Evolutionary conservation across 2,113 vertebrate species (phyloP).

Genomic region (Microcebus murinus): DNA sequence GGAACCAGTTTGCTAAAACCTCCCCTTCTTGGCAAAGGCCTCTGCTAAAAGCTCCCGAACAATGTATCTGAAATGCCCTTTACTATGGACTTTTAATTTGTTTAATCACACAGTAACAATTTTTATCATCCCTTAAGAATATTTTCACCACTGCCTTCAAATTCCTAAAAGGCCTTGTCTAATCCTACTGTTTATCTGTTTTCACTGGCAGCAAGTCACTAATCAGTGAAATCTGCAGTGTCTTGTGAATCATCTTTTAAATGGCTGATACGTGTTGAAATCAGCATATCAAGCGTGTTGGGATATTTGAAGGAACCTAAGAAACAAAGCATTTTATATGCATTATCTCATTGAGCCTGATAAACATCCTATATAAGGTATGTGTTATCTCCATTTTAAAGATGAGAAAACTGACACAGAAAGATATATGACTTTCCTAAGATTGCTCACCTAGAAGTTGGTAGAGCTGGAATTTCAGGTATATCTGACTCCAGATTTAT

Average conservation of each 20-base stretch:
- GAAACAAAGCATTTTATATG: not conserved
- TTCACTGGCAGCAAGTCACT: not conserved
- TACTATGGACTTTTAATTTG: not conserved
- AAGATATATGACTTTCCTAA: not conserved
- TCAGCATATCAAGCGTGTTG: not conserved
- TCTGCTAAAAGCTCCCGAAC: not conserved
- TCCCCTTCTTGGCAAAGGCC: not conserved
- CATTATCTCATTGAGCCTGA: not conserved
- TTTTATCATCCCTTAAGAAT: slow-evolving; percentile 22
- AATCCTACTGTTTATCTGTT: not conserved
- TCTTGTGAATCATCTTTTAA: not conserved
- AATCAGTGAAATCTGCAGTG: not conserved
- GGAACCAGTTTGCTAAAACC: not conserved
- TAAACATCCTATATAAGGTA: not conserved
- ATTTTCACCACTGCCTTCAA: not conserved
- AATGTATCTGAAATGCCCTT: not conserved
- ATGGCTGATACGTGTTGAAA: not conserved
- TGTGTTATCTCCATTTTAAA: not conserved
- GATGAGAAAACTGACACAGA: not conserved
- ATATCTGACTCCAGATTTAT: not conserved
- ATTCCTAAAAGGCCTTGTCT: not conserved
- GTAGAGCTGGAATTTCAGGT: not conserved
- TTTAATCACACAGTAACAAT: not conserved
- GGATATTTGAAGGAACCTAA: not conserved
- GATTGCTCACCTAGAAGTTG: not conserved